phyloP scores from a whole-genome alignment of 1,140 invertebrate genomes.

The Notospermus geniculatus region DNA sequence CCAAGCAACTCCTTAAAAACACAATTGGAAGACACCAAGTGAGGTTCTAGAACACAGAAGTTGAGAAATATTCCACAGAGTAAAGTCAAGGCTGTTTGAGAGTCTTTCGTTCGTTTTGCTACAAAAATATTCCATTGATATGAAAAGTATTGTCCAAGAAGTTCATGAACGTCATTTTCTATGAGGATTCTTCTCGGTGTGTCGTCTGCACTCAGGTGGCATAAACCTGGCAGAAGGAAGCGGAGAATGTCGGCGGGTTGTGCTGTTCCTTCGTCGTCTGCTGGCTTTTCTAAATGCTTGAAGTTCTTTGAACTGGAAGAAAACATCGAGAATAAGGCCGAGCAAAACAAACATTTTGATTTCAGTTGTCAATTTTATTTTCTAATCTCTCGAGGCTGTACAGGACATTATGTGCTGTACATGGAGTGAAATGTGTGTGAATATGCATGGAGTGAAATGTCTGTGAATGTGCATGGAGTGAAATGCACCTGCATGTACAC shows the following conservation, averaged over 20 bases:
- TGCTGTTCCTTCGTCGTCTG: conserved; percentile 22
- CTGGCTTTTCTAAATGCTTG: conserved; percentile 7
- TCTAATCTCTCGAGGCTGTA: too few species aligned
- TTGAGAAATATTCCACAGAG: conserved; percentile 92
- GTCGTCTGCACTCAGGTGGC: conserved; percentile 87
- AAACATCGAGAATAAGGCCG: too few species aligned
- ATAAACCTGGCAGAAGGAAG: conserved; percentile 80
- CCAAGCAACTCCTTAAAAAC: conserved; percentile 77
- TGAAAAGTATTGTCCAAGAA: conserved; percentile 73
- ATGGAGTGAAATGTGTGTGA: too few species aligned
- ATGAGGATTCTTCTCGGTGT: conserved; percentile 77
- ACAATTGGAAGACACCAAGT: conserved; percentile 72
- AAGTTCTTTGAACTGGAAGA: conserved; percentile 26
- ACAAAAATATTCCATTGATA: conserved; percentile 71
- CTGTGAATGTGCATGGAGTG: too few species aligned
- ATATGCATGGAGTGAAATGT: too few species aligned
- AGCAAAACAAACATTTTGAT: too few species aligned
- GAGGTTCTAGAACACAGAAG: conserved; percentile 80
- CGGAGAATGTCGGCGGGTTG: conserved; percentile 72
- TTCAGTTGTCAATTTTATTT: too few species aligned
- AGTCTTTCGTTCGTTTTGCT: conserved; percentile 8
- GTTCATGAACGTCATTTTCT: conserved; percentile 70
- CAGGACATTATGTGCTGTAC: too few species aligned
- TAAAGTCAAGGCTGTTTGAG: conserved; percentile 71
- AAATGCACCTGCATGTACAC: too few species aligned